Base-by-base conservation (phyloP, 2,888 invertebrate species). In the Dilophus febrilis region DNA sequence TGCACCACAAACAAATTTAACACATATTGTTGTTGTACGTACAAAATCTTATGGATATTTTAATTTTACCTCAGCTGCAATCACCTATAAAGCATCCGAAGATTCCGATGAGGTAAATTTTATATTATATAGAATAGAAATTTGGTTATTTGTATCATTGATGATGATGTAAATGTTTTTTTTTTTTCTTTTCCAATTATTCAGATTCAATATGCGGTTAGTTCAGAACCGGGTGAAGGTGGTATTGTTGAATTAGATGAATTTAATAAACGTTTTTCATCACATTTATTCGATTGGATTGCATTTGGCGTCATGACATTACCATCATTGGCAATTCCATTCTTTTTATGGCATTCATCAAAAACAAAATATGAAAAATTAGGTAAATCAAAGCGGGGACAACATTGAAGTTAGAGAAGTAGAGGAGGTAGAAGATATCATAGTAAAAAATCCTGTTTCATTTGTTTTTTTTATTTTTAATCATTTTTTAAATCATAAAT, bases 261-360 rank as follows among this genome's bases (percentile, higher is more conserved):
- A 62, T 95, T 84, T 55, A 90, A 94, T 64, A 85, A 91, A 64
- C 86, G 90, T 56, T 95, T 94, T 67, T 95, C 95, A 3, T 90
- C 94, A 1, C 95, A 95, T 65, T 81, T 88, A 58, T 83, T 91
- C 45, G 95, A 95, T 65, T 98, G 97, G 98, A 70, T 82, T 40
- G 88, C 92, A 19, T 98, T 98, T 57, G 90, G 90, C 28, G 77
- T 97, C 41, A 92, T 98, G 91, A 87, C 92, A 19, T 68, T 94
- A 46, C 94, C 95, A 5, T 91, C 94, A 3, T 68, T 97, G 35
- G 85, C 83, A 33, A 91, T 97, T 58, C 95, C 95, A 42, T 87
- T 90, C 60, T 77, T 81, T 28, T 70, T 97, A 45, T 97, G 95
- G 94, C 90, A 77, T 65, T 80, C 84, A 19, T 92, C 92, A 54